Evolutionary conservation across 2,797 vertebrate species (phyloP), one percentile per base, ranked within the genome.

Genomic region (Sebastes matsubarae): DNA sequence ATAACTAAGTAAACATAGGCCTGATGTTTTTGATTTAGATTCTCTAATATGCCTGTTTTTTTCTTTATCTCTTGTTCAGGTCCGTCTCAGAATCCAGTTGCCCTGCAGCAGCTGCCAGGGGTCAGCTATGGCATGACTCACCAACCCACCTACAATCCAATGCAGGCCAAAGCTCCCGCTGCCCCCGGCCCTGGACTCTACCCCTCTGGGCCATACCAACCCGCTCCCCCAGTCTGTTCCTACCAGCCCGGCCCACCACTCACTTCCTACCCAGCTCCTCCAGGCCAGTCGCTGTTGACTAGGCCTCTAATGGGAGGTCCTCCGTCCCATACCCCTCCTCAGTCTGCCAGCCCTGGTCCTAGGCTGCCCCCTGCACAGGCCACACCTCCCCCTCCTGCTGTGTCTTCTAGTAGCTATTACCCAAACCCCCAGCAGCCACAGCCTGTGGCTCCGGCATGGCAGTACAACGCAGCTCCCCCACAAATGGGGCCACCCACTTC

Each of bases 61-160:
- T 24, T 30, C 22, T 54, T 25, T 14, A 11, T 77, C 12, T 77
- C 13, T 16, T 77, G 72, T 72, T 2, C 87, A 99, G 98, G 98
- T 94, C 98, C 98, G 63, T 96, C 97, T 69, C 97, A 96, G 71
- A 97, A 95, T 89, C 94, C 95, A 59, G 84, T 96, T 42, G 68
- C 85, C 75, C 81, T 97, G 80, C 97, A 96, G 89, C 93, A 97
- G 90, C 96, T 95, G 83, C 93, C 96, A 30, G 88, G 93, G 65
- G 95, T 95, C 87, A 95, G 87, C 82, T 96, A 95, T 55, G 92
- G 89, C 85, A 94, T 96, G 88, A 88, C 84, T 5, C 93, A 90
- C 68, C 96, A 96, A 86, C 94, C 94, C 70, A 88, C 91, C 1
- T 96, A 96, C 12, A 96, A 94, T 80, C 96, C 94, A 76, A 83